Evolutionary conservation across 2,797 vertebrate species (phyloP).

Genomic region (Myoxocephalus aenaeus): DNA sequence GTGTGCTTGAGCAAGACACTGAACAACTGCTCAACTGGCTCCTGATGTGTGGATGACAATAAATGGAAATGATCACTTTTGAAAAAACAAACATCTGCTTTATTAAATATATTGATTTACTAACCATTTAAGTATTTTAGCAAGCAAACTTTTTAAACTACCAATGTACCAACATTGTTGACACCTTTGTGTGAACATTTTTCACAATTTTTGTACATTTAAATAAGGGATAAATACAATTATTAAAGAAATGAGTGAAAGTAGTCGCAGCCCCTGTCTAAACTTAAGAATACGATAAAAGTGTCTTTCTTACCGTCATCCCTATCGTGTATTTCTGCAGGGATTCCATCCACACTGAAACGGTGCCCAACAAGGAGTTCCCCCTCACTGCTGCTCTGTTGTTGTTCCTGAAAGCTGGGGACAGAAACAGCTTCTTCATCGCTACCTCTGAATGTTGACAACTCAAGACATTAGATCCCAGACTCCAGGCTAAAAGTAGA

Average conservation of each 20-base stretch:
- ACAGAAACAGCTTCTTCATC: slow-evolving; percentile 50
- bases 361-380: slow-evolving; percentile 44
- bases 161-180: not conserved
- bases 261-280: not conserved
- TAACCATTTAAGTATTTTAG: not conserved
- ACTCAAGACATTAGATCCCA: slow-evolving; percentile 45
- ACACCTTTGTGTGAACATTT: not conserved
- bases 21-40: not conserved
- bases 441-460: slow-evolving; percentile 37
- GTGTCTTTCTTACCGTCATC: not conserved
- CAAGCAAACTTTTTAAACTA: not conserved
- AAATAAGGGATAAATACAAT: not conserved
- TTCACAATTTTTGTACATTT: not conserved
- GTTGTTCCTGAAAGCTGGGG: slow-evolving; percentile 27
- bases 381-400: slow-evolving; percentile 32
- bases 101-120: not conserved
- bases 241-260: not conserved
- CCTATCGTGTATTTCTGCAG: slow-evolving; percentile 19
- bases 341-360: slow-evolving; percentile 50
- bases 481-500: slow-evolving; percentile 42
- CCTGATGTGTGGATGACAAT: not conserved
- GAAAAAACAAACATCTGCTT: not conserved
- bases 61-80: not conserved
- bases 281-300: not conserved
- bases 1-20: not conserved